Evolutionary conservation across 2,888 invertebrate species (phyloP).

Genomic region (Acrobeloides nanus): DNA sequence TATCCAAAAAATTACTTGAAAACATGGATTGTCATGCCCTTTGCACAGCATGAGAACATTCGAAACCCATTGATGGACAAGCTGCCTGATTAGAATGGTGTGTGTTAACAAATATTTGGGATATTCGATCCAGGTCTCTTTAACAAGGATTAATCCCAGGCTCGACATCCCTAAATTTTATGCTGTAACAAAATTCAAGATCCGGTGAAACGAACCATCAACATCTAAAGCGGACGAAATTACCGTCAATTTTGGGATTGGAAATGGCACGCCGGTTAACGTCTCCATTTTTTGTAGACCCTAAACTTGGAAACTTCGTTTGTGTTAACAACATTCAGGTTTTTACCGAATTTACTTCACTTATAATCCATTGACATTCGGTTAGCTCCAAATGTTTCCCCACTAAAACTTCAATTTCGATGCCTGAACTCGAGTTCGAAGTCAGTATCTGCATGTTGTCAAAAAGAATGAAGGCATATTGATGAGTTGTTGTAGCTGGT

Average conservation of each 20-base stretch:
- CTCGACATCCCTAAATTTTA: too few species aligned
- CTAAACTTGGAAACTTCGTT: conserved; percentile 1
- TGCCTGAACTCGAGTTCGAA: too few species aligned
- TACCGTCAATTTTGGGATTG: conserved; percentile 20
- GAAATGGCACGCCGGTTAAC: conserved; percentile 14
- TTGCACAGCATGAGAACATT: conserved; percentile 30
- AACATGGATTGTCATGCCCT: too few species aligned
- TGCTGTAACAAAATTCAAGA: too few species aligned
- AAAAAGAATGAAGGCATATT: conserved; percentile 28
- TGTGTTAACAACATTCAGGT: too few species aligned
- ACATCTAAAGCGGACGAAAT: conserved; percentile 21
- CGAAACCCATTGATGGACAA: conserved; percentile 28
- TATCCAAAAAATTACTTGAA: conserved; percentile 20
- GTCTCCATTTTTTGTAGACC: not conserved
- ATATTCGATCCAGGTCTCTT: conserved; percentile 31
- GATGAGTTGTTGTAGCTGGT: conserved; percentile 13
- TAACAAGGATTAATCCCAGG: conserved; percentile 24
- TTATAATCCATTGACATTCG: conserved; percentile 14
- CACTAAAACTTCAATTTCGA: conserved; percentile 20
- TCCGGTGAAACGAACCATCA: conserved; percentile 22
- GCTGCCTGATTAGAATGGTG: conserved; percentile 19
- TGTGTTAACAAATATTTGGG: conserved; percentile 31
- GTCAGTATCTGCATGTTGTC: too few species aligned
- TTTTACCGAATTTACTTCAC: conserved; percentile 15
- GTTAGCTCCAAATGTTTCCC: conserved; percentile 23